Base-by-base conservation (phyloP, 1,140 invertebrate species). In the Zaprionus davidi region DNA sequence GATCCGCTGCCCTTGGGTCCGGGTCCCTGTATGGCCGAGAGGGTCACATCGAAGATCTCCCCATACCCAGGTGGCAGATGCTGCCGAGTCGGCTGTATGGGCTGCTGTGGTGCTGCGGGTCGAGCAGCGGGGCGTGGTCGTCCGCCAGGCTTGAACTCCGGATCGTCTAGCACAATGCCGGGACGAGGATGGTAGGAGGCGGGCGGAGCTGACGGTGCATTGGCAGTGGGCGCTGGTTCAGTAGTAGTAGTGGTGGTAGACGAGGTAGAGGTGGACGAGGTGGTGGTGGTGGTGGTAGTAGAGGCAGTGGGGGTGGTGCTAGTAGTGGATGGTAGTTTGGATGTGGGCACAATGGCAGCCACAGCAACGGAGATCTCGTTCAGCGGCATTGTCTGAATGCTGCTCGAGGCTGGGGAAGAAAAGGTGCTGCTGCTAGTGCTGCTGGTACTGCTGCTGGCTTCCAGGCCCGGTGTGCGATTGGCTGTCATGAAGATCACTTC, bases 11-110 rank as follows among this genome's bases (percentile, higher is more conserved):
- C 93, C 77, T 94, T 94, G 7, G 88, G 81, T 13, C 96, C 96
- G 1, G 96, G 96, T 49, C 97, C 97, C 91, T 98, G 97, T 59
- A 97, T 96, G 4, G 97, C 97, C 0, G 96, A 97, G 1, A 98
- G 96, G 0, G 97, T 97, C 0, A 98, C 95, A 81, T 98, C 97
- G 87, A 98, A 98, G 28, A 97, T 96, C 84, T 98, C 97, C 5
- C 96, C 96, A 70, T 94, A 94, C 0, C 94, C 94, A 0, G 90
- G 90, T 1, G 93, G 94, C 34, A 93, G 78, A 57, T 92, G 83
- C 51, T 88, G 86, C 11, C 83, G 68, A 1, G 87, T 93, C 17
- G 92, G 91, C 31, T 92, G 91, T 71, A 87, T 91, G 38, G 92
- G 85, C 12, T 63, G 53, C 15, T 76, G 74, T 6, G 93, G 94